These are phyloP conservation scores for Aplodontia rufa DNA, from an alignment of 2,113 vertebrate species.

Conservation along the genomic window DNA sequence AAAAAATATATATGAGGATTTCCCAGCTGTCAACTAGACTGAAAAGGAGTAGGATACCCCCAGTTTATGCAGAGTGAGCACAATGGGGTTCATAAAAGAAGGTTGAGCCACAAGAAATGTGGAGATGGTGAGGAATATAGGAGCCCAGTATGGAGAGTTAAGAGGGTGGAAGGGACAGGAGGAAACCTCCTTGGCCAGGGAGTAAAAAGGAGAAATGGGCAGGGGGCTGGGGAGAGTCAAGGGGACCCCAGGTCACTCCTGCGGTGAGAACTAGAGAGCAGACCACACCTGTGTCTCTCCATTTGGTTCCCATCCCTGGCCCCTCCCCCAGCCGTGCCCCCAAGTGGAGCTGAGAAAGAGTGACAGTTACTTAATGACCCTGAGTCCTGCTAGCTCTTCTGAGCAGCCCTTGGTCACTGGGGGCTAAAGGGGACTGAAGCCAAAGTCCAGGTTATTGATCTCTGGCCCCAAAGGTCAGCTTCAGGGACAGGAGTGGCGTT, in stretches of 20 bases:
- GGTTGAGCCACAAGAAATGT: background rate
- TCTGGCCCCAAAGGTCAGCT: slow-evolving; percentile 69
- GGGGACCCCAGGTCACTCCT: background rate
- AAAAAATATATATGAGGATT: too few relatives aligned
- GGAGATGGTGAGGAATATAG: background rate
- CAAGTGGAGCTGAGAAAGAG: slow-evolving; percentile 36
- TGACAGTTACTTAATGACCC: slow-evolving; percentile 70
- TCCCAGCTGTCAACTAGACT: background rate
- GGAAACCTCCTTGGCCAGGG: background rate
- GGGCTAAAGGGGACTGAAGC: background rate
- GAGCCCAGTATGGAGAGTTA: background rate
- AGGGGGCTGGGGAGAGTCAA: background rate
- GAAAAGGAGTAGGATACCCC: background rate
- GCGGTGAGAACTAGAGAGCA: background rate
- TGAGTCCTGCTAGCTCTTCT: slow-evolving; percentile 33
- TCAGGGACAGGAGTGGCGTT: slow-evolving; percentile 43
- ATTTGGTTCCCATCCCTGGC: background rate
- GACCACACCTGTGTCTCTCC: slow-evolving; percentile 26
- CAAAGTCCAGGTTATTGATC: slow-evolving; percentile 69
- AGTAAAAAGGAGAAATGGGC: background rate
- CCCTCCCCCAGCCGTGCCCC: background rate
- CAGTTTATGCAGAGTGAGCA: background rate
- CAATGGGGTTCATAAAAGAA: background rate
- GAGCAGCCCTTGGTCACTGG: slow-evolving; percentile 45
- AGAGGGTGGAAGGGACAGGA: background rate